Evolutionary conservation across 2,113 vertebrate species (phyloP), one percentile per base, ranked within the genome.

Genomic region (Muntiacus muntjak): DNA sequence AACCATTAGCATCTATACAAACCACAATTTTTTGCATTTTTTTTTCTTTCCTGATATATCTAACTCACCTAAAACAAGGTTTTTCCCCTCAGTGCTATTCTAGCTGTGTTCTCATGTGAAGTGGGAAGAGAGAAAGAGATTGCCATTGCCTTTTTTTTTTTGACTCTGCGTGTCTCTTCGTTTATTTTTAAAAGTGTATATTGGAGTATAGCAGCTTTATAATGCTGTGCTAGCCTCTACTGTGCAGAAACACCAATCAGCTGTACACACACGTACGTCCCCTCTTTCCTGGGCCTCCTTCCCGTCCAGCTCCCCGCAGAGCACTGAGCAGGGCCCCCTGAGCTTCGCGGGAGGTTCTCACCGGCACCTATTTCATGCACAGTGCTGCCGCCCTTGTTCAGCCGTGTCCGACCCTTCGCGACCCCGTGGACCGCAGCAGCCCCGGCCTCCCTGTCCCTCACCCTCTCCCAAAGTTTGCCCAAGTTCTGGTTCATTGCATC

Each of bases 331-430:
- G 36, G 25, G 36, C 23, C 3, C 10, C 11, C 36, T 4, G 71
- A 0, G 23, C 71, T 14, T 6, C 0, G 7, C 2, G 6, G 71
- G 0, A 26, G 71, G 36, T 1, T 14, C 71, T 14, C 36, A 1
- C 40, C 13, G 36, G 7, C 2, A 1, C 3, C 71, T 43, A 0
- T 43, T 26, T 14, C 0, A 4, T 2, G 12, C 10, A 23, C 1
- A 12, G 2, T 6, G 11, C n/a, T 6, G 19, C 1, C 5, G 16
- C 16, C 19, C 19, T 12, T 2, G 2, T 14, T 26, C 71, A 7
- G 71, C 3, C 3, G 0, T 26, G 71, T 26, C 36, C 1, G 6
- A 3, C 23, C 14, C 71, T 43, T 13, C 26, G 12, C 1, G 2
- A 2, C 36, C 40, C 25, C 21, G 7, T 26, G 71, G 71, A 2